phyloP scores from a whole-genome alignment of 2,888 invertebrate species.

The Andrena chrysosceles region DNA sequence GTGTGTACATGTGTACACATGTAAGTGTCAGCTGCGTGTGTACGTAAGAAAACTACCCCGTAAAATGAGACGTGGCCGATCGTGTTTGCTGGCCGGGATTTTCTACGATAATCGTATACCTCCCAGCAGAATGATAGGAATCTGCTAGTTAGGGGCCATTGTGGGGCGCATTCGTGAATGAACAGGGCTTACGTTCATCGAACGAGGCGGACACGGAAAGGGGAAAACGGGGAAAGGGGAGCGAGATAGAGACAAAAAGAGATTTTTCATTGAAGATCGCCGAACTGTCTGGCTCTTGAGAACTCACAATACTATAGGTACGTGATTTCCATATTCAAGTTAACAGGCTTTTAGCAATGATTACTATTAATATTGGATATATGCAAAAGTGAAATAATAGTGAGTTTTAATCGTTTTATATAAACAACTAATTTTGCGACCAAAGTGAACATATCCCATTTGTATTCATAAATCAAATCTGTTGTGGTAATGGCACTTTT shows the following conservation, averaged over 20 bases:
- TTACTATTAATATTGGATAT: no score
- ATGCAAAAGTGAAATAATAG: no score
- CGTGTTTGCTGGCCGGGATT: constrained; percentile 71
- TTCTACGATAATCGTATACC: constrained; percentile 56
- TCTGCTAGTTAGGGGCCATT: constrained; percentile 80
- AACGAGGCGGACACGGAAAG: constrained; percentile 36
- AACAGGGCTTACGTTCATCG: constrained; percentile 70
- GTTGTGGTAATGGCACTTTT: no score
- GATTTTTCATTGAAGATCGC: neutral
- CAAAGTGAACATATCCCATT: no score
- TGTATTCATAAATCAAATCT: no score
- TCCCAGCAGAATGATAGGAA: constrained; percentile 68
- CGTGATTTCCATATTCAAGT: neutral
- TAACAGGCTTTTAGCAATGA: no score
- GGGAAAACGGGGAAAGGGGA: neutral
- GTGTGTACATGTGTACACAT: constrained; percentile 3
- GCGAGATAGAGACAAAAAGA: constrained; percentile 11
- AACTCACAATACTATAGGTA: neutral
- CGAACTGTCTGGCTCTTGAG: neutral
- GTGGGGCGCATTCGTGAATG: constrained; percentile 80
- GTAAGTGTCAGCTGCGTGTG: constrained; percentile 28
- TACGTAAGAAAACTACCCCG: constrained; percentile 46
- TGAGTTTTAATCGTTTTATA: no score
- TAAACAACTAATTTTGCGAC: no score
- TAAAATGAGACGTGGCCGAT: constrained; percentile 64